Conservation (phyloP, 1,140 invertebrate species). For the Lethrus apterus region DNA sequence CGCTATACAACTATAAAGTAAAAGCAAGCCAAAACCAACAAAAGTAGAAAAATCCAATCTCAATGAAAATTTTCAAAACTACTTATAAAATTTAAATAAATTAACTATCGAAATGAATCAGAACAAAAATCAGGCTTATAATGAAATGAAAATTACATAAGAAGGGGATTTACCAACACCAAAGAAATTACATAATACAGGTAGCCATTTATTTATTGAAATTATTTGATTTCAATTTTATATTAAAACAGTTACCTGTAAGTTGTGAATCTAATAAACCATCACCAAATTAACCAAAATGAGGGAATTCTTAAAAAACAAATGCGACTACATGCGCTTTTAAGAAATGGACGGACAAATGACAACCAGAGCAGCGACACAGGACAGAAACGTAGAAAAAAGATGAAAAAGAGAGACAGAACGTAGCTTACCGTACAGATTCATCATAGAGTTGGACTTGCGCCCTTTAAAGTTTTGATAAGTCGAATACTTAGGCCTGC, state of each 20-base stretch:
- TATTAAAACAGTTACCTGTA: constrained; percentile 1
- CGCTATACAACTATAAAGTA: constrained; percentile 6
- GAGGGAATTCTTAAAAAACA: constrained; percentile 3
- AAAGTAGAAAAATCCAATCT: not conserved
- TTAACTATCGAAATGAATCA: no score
- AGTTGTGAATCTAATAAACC: constrained; percentile 3
- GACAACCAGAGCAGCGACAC: not conserved
- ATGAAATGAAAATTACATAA: no score
- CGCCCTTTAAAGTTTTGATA: constrained; percentile 79
- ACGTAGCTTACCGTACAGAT: constrained; percentile 78
- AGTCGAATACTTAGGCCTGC: constrained; percentile 73
- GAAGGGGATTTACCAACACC: no score
- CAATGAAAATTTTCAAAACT: not conserved
- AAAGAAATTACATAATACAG: not conserved
- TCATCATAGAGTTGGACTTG: constrained; percentile 90
- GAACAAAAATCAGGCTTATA: no score
- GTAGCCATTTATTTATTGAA: no score
- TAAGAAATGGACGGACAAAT: not conserved
- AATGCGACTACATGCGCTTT: not conserved
- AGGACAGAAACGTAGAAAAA: not conserved
- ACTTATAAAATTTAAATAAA: no score
- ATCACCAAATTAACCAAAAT: not conserved
- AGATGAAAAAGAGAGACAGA: constrained; percentile 9
- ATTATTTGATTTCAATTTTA: constrained; percentile 2
- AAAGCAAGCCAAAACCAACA: constrained; percentile 10